These are phyloP conservation scores for Sebastes oblongus DNA, from an alignment of 2,797 vertebrate genomes.

Conservation along the genomic window DNA sequence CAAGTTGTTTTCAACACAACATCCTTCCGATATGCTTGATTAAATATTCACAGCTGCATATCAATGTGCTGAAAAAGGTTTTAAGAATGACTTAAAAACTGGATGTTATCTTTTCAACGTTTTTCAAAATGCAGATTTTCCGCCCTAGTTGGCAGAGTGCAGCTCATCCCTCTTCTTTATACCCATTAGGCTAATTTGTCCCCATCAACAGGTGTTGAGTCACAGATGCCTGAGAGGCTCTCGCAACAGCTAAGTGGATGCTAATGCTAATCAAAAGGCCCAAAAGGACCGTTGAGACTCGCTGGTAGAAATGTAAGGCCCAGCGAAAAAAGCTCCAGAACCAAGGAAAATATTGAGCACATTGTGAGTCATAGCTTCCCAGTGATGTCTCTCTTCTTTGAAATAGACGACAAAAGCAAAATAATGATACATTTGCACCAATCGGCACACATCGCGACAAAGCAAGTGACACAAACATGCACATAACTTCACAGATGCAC, in stretches of 20 bases:
- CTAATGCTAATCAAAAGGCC: constrained; percentile 65
- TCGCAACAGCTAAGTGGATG: constrained; percentile 60
- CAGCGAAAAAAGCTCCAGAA: constrained; percentile 38
- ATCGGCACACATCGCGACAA: constrained; percentile 19
- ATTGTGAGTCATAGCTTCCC: constrained; percentile 32
- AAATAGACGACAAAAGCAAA: constrained; percentile 28
- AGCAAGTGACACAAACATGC: constrained; percentile 33
- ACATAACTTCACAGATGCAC: constrained; percentile 8
- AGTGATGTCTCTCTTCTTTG: constrained; percentile 30
- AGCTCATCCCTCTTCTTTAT: constrained; percentile 37
- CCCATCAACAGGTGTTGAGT: constrained; percentile 58
- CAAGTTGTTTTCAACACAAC: not conserved
- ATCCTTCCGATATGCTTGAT: not conserved
- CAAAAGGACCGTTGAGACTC: constrained; percentile 50
- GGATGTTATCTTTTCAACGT: not conserved
- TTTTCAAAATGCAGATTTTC: constrained; percentile 20
- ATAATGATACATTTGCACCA: constrained; percentile 31
- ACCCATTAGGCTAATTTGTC: constrained; percentile 58
- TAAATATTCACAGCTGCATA: not conserved
- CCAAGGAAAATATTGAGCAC: constrained; percentile 18
- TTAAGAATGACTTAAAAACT: not conserved
- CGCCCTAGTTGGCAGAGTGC: constrained; percentile 16
- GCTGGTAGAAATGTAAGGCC: constrained; percentile 39
- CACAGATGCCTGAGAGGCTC: constrained; percentile 52
- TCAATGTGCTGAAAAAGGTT: not conserved